Evolutionary conservation across 1,140 invertebrate genomes (phyloP).

Genomic region (Lethrus apterus): DNA sequence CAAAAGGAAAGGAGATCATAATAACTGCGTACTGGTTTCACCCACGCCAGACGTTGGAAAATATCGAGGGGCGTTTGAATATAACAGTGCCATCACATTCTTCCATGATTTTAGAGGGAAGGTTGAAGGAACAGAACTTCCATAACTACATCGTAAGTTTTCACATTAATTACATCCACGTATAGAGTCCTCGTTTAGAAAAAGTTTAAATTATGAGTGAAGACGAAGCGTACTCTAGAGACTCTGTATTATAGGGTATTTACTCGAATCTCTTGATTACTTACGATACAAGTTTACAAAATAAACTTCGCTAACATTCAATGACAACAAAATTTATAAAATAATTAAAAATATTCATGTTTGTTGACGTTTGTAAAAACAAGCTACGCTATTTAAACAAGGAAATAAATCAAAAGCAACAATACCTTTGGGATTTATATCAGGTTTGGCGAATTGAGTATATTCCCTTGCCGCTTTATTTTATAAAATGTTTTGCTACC

Average conservation of each 20-base stretch:
- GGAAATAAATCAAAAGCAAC: no score
- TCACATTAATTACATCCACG: slow-evolving; percentile 19
- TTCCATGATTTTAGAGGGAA: slow-evolving; percentile 48
- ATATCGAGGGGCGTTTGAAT: slow-evolving; percentile 52
- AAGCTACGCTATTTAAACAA: no score
- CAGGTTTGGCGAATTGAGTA: no score
- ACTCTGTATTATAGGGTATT: slow-evolving; percentile 13
- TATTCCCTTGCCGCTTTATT: no score
- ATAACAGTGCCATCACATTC: slow-evolving; percentile 54
- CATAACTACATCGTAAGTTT: slow-evolving; percentile 51
- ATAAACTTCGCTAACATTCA: no score
- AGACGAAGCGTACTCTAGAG: slow-evolving; percentile 15
- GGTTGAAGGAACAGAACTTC: slow-evolving; percentile 49
- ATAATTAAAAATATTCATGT: no score
- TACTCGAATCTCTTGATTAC: neutral
- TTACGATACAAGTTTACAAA: no score
- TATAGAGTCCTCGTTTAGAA: neutral
- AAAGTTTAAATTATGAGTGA: neutral
- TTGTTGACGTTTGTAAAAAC: no score
- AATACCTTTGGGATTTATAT: no score
- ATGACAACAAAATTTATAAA: no score
- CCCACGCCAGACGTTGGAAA: slow-evolving; percentile 47
- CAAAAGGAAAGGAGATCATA: slow-evolving; percentile 51
- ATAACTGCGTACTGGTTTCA: slow-evolving; percentile 45
- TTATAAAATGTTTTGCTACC: no score